phyloP scores from a whole-genome alignment of 2,113 vertebrate genomes.

The Promerops cafer region DNA sequence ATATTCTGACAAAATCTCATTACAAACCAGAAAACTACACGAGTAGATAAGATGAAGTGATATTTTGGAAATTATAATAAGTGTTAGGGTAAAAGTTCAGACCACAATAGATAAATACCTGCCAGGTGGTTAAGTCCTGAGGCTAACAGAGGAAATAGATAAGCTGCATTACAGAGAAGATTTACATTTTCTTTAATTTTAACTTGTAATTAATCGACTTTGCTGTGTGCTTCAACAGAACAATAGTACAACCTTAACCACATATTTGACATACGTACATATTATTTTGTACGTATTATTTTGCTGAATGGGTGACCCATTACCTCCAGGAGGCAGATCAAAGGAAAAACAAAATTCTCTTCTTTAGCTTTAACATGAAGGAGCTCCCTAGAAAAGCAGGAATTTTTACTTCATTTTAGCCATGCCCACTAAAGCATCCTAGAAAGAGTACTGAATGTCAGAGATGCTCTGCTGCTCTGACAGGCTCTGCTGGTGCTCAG shows the following conservation, averaged over 20 bases:
- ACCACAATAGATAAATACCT: not conserved
- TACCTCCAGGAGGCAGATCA: not conserved
- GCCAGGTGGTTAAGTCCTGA: not conserved
- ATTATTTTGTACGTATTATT: not conserved
- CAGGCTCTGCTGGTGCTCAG: not conserved
- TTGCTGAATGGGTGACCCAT: not conserved
- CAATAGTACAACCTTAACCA: not conserved
- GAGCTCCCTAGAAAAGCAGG: not conserved
- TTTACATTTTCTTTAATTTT: not conserved
- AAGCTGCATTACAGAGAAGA: not conserved
- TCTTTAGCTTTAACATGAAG: not conserved
- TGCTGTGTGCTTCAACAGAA: not conserved
- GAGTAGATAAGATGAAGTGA: not conserved
- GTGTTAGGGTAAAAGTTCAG: not conserved
- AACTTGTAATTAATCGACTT: slow-evolving; percentile 12
- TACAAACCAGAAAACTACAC: not conserved
- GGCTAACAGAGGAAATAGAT: slow-evolving; percentile 12
- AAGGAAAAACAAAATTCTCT: not conserved
- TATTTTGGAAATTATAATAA: slow-evolving; percentile 6
- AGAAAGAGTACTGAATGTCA: not conserved
- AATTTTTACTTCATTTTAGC: not conserved
- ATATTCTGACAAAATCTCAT: not conserved
- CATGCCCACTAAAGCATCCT: not conserved
- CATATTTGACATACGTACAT: not conserved
- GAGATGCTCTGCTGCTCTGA: not conserved